A percentile compares a stretch with the other conserved stretches of the same genome.
phyloP scores from a whole-genome alignment of 92 coral and sea anemone species.

The Phymanthus crucifer region DNA sequence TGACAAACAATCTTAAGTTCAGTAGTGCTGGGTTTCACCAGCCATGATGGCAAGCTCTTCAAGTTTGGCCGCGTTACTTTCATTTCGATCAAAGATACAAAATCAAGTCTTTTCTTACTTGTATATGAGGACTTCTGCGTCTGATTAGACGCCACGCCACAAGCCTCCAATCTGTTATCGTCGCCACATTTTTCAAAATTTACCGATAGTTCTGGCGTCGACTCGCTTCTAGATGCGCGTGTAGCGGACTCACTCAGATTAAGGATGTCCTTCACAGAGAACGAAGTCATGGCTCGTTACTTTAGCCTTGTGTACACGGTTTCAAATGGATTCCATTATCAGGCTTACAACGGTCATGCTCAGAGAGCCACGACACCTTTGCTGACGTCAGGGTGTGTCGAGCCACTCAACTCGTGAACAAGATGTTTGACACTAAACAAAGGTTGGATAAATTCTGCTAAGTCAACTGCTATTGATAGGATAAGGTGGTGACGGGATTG shows the following conservation, averaged over 20 bases:
- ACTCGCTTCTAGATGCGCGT: constrained; percentile 71
- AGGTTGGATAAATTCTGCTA: constrained; percentile 87
- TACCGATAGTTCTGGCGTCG: constrained; percentile 66
- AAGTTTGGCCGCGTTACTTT: constrained; percentile 59
- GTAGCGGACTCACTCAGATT: constrained; percentile 75
- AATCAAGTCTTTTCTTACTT: constrained; percentile 87
- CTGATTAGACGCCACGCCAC: constrained; percentile 81
- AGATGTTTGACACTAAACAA: constrained; percentile 98
- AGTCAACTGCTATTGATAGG: constrained; percentile 97
- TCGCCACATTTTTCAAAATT: constrained; percentile 71
- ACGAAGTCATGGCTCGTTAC: constrained; percentile 89
- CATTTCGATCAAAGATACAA: constrained; percentile 86
- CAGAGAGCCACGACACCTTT: constrained; percentile 70
- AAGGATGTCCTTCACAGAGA: constrained; percentile 94
- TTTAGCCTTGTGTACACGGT: constrained; percentile 75
- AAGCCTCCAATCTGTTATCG: constrained; percentile 77
- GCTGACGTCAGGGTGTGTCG: constrained; percentile 88
- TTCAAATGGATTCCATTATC: constrained; percentile 87
- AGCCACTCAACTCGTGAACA: constrained; percentile 91
- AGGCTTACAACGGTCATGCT: constrained; percentile 74
- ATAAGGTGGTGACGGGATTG: constrained; percentile 94
- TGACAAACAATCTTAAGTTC: constrained; percentile 46
- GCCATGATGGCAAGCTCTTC: constrained; percentile 64
- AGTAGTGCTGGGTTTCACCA: constrained; percentile 50
- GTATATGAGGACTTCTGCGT: constrained; percentile 75